Base-by-base conservation (phyloP, 1,140 invertebrate species). In the Drosophila lacertosa region DNA sequence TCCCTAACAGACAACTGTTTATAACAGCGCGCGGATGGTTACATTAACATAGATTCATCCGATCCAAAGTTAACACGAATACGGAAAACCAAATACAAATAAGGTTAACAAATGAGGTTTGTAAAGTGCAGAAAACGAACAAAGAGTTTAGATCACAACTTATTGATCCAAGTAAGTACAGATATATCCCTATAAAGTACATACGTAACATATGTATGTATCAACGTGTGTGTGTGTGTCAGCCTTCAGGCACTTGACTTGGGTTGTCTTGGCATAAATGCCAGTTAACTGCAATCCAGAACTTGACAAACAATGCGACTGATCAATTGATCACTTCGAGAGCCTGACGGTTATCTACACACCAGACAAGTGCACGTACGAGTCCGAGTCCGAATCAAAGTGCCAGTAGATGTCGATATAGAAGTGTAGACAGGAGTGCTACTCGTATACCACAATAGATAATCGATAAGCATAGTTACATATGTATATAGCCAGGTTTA, bases 211-310 rank as follows among this genome's bases (percentile, higher is more conserved):
- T 40, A 66, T 59, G 29, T 62, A 40, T 3, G 15, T 33, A 22
- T 16, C n/a, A n/a, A n/a, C n/a, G n/a, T n/a, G n/a, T 40, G 59
- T 59, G 29, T 62, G 26, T 3, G 15, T 33, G 15, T 16, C 18
- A 64, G 57, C 65, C 48, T 68, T 63, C 48, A 15, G 57, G 16
- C 58, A 54, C 66, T 68, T 15, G 24, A 53, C 29, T 1, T 42
- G 18, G 10, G n/a, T n/a, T 58, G 15, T 29, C 65, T 37, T 62
- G 66, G 66, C 66, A 63, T 33, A 69, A 47, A 63, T 63, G 59
- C 48, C 67, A 53, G 33, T 15, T 37, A 13, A 37, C 16, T 22
- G 50, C 50, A 45, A 63, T 54, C 29, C 59, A 57, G 51, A 70
- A 69, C 33, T 33, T 29, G 39, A 42, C 66, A 69, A 55, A 68